phyloP scores from a whole-genome alignment of 2,888 invertebrate species.

The Spodoptera picta region DNA sequence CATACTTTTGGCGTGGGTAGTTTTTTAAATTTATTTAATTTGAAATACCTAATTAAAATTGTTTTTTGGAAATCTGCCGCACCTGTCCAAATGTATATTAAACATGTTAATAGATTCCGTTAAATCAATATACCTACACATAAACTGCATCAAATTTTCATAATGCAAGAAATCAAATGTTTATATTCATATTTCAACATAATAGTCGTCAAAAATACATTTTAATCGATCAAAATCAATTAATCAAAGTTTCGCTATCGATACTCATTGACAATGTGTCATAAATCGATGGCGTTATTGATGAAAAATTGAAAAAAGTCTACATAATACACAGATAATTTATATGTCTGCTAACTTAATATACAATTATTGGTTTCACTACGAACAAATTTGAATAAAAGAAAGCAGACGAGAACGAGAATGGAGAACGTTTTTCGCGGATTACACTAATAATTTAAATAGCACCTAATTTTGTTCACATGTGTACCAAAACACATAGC shows the following conservation, averaged over 20 bases:
- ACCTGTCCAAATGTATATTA: neutral
- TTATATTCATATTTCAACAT: conserved; percentile 4
- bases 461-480: conserved; percentile 38
- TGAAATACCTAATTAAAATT: no score
- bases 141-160: conserved; percentile 15
- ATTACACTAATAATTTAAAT: conserved; percentile 53
- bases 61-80: neutral
- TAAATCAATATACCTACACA: neutral
- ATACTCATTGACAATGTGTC: conserved; percentile 20
- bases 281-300: conserved; percentile 39
- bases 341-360: conserved; percentile 65
- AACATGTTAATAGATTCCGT: conserved; percentile 9
- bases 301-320: conserved; percentile 41
- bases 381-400: conserved; percentile 70
- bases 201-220: conserved; percentile 13
- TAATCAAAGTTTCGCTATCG: conserved; percentile 33
- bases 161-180: conserved; percentile 4
- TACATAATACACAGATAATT: conserved; percentile 49
- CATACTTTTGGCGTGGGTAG: neutral
- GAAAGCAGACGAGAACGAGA: conserved; percentile 67
- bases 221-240: conserved; percentile 13
- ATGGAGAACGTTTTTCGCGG: conserved; percentile 61
- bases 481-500: conserved; percentile 27
- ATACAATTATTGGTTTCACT: conserved; percentile 70
- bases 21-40: conserved; percentile 2